Conservation (phyloP, 2,113 vertebrate species). For the Passer montanus region DNA sequence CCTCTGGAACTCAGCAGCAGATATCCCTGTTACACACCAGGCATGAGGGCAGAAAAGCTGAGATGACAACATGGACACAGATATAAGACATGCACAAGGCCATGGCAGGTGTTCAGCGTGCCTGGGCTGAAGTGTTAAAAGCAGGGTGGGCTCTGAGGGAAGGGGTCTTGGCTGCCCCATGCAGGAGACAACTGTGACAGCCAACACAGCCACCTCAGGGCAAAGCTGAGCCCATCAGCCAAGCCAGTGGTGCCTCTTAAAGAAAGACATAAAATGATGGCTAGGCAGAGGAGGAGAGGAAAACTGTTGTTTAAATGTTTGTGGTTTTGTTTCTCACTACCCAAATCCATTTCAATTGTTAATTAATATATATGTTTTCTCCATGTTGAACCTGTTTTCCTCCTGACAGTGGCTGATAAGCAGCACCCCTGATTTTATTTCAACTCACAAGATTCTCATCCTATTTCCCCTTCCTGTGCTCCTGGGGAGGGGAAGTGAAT, state of each 20-base stretch:
- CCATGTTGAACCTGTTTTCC: neutral
- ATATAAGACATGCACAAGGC: fast-evolving
- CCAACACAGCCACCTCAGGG: neutral
- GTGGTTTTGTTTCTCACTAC: neutral
- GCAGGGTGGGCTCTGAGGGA: neutral
- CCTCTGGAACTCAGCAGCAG: neutral
- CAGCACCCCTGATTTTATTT: neutral
- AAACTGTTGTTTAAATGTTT: neutral
- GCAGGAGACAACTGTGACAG: neutral
- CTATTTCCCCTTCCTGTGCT: neutral
- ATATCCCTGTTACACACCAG: neutral
- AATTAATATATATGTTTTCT: neutral
- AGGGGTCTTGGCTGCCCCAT: neutral
- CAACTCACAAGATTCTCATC: neutral
- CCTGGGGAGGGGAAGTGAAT: neutral
- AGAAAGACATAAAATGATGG: neutral
- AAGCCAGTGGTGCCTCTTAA: neutral
- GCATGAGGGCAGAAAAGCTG: neutral
- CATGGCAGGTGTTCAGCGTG: neutral
- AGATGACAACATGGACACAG: neutral
- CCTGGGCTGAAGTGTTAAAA: neutral
- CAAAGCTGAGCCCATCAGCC: neutral
- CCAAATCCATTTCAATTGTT: neutral
- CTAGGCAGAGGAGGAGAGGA: neutral
- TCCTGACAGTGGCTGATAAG: neutral